A percentile compares a stretch with the other conserved stretches of the same genome.
Evolutionary conservation across 2,888 invertebrate species (phyloP).

Genomic region (Xestia ashworthii): DNA sequence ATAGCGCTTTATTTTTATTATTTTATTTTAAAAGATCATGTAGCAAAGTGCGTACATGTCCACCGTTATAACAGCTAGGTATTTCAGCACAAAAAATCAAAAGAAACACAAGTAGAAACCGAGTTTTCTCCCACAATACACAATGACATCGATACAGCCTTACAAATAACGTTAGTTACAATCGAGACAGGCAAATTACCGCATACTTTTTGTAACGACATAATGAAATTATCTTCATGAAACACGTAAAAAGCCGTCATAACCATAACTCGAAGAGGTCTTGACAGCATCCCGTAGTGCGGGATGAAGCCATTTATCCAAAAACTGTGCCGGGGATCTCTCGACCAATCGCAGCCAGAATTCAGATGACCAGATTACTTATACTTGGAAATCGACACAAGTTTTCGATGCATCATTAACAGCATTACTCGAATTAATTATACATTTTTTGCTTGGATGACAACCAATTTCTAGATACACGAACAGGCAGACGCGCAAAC

Average conservation of each 20-base stretch:
- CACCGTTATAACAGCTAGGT: conserved; percentile 40
- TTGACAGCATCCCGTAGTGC: conserved; percentile 77
- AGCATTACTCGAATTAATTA: conserved; percentile 87
- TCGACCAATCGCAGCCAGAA: conserved; percentile 83
- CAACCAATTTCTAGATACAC: conserved; percentile 70
- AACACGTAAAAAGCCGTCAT: conserved; percentile 79
- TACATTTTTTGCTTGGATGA: conserved; percentile 70
- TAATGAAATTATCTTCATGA: conserved; percentile 81
- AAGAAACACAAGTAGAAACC: conserved; percentile 18
- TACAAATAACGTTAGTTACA: conserved; percentile 55
- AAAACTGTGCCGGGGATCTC: conserved; percentile 80
- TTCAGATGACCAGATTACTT: conserved; percentile 86
- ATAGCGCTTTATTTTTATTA: conserved; percentile 7
- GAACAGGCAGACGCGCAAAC: conserved; percentile 51
- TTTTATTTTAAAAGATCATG: conserved; percentile 8
- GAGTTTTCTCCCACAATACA: conserved; percentile 59
- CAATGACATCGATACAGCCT: conserved; percentile 52
- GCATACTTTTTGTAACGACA: conserved; percentile 56
- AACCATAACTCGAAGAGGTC: conserved; percentile 77
- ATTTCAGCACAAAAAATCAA: conserved; percentile 26
- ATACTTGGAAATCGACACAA: conserved; percentile 88
- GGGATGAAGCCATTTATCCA: conserved; percentile 89
- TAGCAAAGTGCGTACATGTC: conserved; percentile 4
- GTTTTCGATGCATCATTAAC: conserved; percentile 87
- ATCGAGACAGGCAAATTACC: conserved; percentile 65